phyloP scores from a whole-genome alignment of 2,888 invertebrate genomes.

The Cephalotes varians region DNA sequence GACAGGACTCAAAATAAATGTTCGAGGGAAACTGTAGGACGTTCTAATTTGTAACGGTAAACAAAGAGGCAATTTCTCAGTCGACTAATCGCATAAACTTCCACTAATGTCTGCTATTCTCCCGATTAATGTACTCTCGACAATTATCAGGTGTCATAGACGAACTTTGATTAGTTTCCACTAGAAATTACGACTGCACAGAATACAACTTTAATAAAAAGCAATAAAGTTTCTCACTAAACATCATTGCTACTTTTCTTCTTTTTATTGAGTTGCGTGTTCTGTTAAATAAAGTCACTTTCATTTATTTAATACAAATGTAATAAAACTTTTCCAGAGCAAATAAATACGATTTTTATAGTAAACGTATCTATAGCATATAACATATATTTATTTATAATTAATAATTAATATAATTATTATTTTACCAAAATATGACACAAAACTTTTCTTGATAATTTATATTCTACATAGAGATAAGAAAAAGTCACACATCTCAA shows the following conservation, averaged over 20 bases:
- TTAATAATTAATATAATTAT: neutral
- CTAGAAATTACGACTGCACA: neutral
- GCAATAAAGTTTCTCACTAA: slow-evolving; percentile 4
- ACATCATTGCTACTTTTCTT: neutral
- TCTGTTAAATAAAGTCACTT: neutral
- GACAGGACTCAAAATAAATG: slow-evolving; percentile 23
- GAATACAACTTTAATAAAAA: neutral
- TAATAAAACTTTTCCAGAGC: neutral
- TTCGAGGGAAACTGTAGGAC: neutral
- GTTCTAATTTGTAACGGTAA: slow-evolving; percentile 39
- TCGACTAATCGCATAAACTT: slow-evolving; percentile 19
- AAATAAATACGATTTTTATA: slow-evolving; percentile 1
- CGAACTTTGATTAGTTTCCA: slow-evolving; percentile 10
- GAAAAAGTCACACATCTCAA: neutral
- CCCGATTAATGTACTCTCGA: slow-evolving; percentile 20
- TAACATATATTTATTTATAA: neutral
- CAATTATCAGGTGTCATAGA: slow-evolving; percentile 18
- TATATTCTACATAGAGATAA: neutral
- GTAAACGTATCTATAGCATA: neutral
- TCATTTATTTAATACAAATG: neutral
- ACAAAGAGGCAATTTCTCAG: slow-evolving; percentile 29
- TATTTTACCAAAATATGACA: neutral
- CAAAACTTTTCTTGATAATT: neutral
- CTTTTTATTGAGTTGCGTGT: neutral
- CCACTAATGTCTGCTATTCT: slow-evolving; percentile 29